Evolutionary conservation across 2,888 invertebrate genomes (phyloP).

Genomic region (Drosophila colorata): DNA sequence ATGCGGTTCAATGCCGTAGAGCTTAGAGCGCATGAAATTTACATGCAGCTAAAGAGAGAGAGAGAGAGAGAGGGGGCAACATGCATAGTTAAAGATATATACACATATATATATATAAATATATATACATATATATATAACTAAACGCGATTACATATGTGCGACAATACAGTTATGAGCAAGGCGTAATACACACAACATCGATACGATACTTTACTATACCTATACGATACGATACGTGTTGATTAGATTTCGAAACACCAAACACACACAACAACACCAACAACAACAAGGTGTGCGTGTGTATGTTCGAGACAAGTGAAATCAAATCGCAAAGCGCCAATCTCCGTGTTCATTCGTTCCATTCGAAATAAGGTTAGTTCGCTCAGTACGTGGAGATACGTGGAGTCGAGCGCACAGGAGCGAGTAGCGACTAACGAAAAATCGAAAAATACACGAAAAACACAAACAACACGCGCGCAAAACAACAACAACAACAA

Average conservation of each 20-base stretch:
- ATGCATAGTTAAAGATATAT: not conserved
- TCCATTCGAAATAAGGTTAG: constrained; percentile 64
- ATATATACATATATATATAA: not conserved
- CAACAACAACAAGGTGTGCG: not conserved
- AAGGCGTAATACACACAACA: constrained; percentile 46
- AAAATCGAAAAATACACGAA: constrained; percentile 2
- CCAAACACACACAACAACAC: constrained; percentile 19
- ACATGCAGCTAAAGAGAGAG: constrained; percentile 3
- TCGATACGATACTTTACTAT: constrained; percentile 39
- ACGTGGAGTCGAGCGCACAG: constrained; percentile 70
- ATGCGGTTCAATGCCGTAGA: constrained; percentile 50
- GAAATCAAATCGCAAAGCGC: constrained; percentile 55
- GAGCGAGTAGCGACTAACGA: constrained; percentile 49
- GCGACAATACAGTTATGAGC: constrained; percentile 57
- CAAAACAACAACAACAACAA: constrained; percentile 2
- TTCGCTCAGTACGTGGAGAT: constrained; percentile 65
- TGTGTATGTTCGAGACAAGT: constrained; percentile 32
- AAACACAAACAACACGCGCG: constrained; percentile 18
- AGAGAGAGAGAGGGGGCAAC: not conserved
- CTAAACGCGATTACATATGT: constrained; percentile 8
- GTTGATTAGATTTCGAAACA: constrained; percentile 74
- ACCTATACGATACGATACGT: constrained; percentile 51
- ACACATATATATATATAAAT: not conserved
- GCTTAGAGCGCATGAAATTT: constrained; percentile 21
- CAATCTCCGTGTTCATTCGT: constrained; percentile 42